Percentiles rank a stretch among this genome's conserved stretches.
These are phyloP conservation scores for Cavia aperea DNA, from an alignment of 2,113 vertebrate genomes.

Conservation along the genomic window DNA sequence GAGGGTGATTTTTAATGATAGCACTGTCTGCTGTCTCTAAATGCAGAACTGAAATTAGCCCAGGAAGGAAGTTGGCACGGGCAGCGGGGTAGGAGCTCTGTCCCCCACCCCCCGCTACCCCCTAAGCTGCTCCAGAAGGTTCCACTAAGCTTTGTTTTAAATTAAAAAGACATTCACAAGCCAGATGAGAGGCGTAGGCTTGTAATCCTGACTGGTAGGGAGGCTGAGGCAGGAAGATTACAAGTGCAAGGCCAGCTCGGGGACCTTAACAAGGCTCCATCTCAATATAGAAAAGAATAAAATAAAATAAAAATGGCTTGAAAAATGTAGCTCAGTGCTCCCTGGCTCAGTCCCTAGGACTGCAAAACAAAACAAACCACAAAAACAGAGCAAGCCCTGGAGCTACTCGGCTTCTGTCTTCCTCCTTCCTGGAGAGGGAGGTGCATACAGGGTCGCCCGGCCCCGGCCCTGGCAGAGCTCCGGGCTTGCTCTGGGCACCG, in stretches of 20 bases:
- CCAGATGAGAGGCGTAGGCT: neutral
- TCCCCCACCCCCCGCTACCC: neutral
- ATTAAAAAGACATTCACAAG: neutral
- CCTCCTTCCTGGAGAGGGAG: neutral
- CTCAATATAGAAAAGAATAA: neutral
- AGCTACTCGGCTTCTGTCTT: rapidly evolving
- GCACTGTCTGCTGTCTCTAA: constrained; percentile 48
- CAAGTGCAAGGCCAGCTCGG: neutral
- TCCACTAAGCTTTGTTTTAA: neutral
- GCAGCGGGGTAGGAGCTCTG: neutral
- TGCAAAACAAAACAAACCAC: neutral
- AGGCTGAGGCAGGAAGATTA: neutral
- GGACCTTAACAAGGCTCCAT: neutral
- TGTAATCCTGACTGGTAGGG: neutral
- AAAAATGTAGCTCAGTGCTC: neutral
- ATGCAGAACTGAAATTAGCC: constrained; percentile 54
- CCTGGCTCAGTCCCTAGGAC: neutral
- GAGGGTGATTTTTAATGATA: neutral
- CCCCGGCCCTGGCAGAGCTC: no score
- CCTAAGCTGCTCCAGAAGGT: neutral
- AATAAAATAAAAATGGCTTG: neutral
- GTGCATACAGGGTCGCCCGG: neutral
- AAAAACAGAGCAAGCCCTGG: neutral
- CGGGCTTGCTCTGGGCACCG: neutral
- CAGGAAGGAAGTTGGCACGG: neutral